Evolutionary conservation across 2,888 invertebrate species (phyloP), one percentile per base, ranked within the genome.

Genomic region (Agrochola circellaris): DNA sequence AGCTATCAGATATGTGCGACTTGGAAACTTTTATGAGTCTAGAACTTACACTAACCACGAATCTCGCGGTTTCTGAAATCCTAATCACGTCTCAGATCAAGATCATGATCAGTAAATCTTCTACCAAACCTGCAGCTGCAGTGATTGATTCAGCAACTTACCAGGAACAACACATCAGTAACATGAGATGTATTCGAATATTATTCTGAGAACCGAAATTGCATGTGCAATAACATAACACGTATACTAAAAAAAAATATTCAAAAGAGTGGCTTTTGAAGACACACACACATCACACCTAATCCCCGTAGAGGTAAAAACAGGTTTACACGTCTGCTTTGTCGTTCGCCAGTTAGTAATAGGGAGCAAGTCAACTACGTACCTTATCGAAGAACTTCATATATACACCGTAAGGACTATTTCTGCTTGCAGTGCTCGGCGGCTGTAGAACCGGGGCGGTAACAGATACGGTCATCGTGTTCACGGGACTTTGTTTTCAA

Each of bases 81-180:
- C 7, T 45, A 54, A 77, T 45, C 51, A 8, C 3, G 51, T 51
- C 51, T 51, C 23, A 51, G 20, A 51, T 51, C 77, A 77, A 42
- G 34, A 34, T 26, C 48, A 30, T 30, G 58, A 56, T 60, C 26
- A 23, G 11, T 23, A 17, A 38, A 64, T 17, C 38, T 38, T 56
- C 15, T 51, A 34, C 26, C 9, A 48, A 45, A 30, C 38, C 9
- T 30, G 26, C 30, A n/a, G 34, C 34, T 23, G 54, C 23, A 26
- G 54, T 26, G 61, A 62, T 79, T 45, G 45, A 79, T 26, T 68
- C 30, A 42, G 15, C 26, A 60, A 51, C 30, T 38, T 51, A 77
- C 26, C 23, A 23, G 2, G 56, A 56, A 77, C 60, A 38, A 38
- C 45, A 60, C 65, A 69, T 26, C 51, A 51, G 45, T 54, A 42